A percentile compares a stretch with the other conserved stretches of the same genome.
These are phyloP conservation scores for Brachyopa scutellaris DNA, from an alignment of 2,888 invertebrate genomes.

Conservation along the genomic window DNA sequence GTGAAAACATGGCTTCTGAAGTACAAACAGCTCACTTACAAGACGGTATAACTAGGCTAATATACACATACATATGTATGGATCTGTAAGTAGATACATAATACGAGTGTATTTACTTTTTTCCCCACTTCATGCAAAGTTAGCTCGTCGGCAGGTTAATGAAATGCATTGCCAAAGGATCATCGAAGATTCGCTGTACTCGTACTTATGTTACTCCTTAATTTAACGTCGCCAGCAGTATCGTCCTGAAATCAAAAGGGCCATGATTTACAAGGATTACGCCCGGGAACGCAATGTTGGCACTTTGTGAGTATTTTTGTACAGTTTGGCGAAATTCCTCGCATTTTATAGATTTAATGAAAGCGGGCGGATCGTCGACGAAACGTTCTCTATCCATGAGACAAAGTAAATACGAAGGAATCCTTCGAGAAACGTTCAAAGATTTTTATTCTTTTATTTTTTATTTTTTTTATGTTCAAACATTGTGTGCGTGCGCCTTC, in stretches of 20 bases:
- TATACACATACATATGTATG: too few relatives aligned
- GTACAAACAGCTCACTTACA: too few relatives aligned
- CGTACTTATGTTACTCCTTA: background rate
- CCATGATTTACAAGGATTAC: background rate
- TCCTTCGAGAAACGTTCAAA: background rate
- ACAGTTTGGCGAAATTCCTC: background rate
- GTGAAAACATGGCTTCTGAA: conserved; percentile 12
- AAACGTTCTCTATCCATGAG: background rate
- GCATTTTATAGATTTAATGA: conserved; percentile 9
- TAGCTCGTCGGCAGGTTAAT: background rate
- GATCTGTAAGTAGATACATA: too few relatives aligned
- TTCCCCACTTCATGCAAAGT: too few relatives aligned
- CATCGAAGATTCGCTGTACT: conserved; percentile 1
- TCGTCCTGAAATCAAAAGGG: background rate
- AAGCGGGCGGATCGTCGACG: background rate
- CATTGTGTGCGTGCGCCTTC: background rate
- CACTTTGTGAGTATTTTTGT: background rate
- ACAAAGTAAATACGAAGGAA: conserved; percentile 9
- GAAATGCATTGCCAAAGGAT: conserved; percentile 11
- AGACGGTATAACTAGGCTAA: background rate
- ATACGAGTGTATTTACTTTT: background rate
- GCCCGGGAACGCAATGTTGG: background rate
- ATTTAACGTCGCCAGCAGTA: background rate
- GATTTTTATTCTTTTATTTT: too few relatives aligned
- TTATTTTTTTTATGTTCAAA: background rate